Evolutionary conservation across 2,797 vertebrate genomes (phyloP), one percentile per base, ranked within the genome.

Genomic region (Borostomias antarcticus): DNA sequence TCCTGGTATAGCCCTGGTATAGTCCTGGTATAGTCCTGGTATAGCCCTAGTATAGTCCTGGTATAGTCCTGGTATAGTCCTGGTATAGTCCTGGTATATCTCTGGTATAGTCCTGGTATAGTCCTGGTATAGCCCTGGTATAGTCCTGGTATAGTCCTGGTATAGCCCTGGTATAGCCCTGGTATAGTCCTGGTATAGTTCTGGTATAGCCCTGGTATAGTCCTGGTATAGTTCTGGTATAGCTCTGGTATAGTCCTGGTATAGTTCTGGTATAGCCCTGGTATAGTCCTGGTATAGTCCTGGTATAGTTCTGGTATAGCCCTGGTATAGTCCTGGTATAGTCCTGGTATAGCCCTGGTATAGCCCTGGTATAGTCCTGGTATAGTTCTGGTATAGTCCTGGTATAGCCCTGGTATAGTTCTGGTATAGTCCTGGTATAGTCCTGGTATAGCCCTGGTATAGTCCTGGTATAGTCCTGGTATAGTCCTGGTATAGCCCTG

Each of bases 71-170:
- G n/a, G n/a, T n/a, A n/a, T n/a, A n/a, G 57, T 30, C 10, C 2
- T 19, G 21, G 45, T 70, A 63, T 43, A 74, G 73, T 76, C 82
- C 73, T 78, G n/a, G n/a, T n/a, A n/a, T n/a, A n/a, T n/a, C n/a
- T n/a, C n/a, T n/a, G n/a, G n/a, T n/a, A n/a, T n/a, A n/a, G 57
- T 30, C 10, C 2, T 19, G 21, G 45, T 70, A 63, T 43, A 74
- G 73, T 76, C 82, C 73, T 78, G n/a, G n/a, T n/a, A n/a, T n/a
- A n/a, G 57, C 29, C 10, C 2, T 19, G 21, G 45, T 70, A 63
- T 43, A 74, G 73, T 76, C 82, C 73, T 78, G n/a, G n/a, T n/a
- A n/a, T n/a, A n/a, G 57, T 30, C 10, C 2, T 19, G 21, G 45
- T 70, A 63, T 43, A 74, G 73, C 75, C 82, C 73, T 78, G n/a